Base-by-base conservation (phyloP, 2,888 invertebrate species). In the Cantharis rustica region DNA sequence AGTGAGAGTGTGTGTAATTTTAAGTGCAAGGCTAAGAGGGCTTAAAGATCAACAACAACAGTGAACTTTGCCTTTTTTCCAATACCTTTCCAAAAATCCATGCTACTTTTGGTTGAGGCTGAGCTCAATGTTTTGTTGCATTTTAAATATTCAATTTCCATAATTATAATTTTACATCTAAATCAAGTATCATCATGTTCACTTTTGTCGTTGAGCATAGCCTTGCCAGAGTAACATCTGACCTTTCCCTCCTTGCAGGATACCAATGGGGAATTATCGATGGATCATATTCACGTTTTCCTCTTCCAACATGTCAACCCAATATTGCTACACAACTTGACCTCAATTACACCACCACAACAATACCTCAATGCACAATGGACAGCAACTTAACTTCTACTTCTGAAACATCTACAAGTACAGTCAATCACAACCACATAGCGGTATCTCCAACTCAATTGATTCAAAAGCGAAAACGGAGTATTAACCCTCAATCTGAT, bases 241-340 rank as follows among this genome's bases (percentile, higher is more conserved):
- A 83, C 80, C 82, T 79, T 78, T 82, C 76, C 79, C 79, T 80
- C 86, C 84, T 88, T 87, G 80, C 87, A 95, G 95, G 94, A 91
- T 93, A 94, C 90, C 95, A 94, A 90, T 95, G 95, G 95, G 93
- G 93, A 89, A 93, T 95, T 91, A 92, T 95, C 92, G 95, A 95
- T 91, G 93, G 94, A 89, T 92, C 93, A 87, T 94, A 94, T 83
- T 88, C 94, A 87, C 93, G 94, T 88, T 94, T 93, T 90, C 90
- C 82, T 63, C 81, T 83, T 68, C 82, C 79, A 85, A 91, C 93
- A 87, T 91, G 92, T 88, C 92, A 92, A 86, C 88, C 90, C 83
- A 88, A 87, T 86, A 87, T 88, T 84, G 82, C 83, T 68, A 78
- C 87, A 86, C 86, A 89, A 87, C 86, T 87, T 85, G 76, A 85